These are phyloP conservation scores for Rugalucina vietnamica DNA, from an alignment of 2,888 invertebrate genomes.

Conservation along the genomic window DNA sequence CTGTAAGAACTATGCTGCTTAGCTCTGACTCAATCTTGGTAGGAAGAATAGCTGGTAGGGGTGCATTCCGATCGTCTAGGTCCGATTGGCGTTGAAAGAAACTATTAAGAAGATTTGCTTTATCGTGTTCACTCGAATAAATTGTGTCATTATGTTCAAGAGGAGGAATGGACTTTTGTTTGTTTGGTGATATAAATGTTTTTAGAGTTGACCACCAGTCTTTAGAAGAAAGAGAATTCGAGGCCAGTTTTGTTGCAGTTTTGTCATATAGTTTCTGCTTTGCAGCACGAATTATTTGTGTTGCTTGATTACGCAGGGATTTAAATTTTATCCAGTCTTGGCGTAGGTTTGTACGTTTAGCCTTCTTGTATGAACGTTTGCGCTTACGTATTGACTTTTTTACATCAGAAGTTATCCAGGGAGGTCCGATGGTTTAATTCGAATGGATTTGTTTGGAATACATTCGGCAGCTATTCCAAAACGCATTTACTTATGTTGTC, in stretches of 20 bases:
- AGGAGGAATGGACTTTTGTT: neutral
- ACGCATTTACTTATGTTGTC: constrained; percentile 3
- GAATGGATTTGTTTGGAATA: constrained; percentile 5
- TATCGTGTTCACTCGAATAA: neutral
- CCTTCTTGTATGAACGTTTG: constrained; percentile 13
- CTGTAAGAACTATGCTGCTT: too few species aligned
- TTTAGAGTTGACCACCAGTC: neutral
- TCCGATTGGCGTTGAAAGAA: neutral
- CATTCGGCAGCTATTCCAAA: neutral
- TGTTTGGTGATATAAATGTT: neutral
- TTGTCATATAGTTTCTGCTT: neutral
- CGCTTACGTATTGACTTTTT: constrained; percentile 4
- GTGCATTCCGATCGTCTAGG: neutral
- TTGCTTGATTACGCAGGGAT: neutral
- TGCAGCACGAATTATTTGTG: neutral
- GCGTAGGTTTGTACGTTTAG: neutral
- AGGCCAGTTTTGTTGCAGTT: neutral
- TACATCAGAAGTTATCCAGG: neutral
- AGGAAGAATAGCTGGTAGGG: neutral
- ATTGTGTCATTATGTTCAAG: constrained; percentile 2
- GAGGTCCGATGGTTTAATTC: neutral
- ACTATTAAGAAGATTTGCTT: neutral
- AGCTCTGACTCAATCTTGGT: too few species aligned
- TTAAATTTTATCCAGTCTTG: neutral
- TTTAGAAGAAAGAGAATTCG: neutral